These are phyloP conservation scores for Hiodon alosoides DNA, from an alignment of 2,113 vertebrate genomes.

Conservation along the genomic window DNA sequence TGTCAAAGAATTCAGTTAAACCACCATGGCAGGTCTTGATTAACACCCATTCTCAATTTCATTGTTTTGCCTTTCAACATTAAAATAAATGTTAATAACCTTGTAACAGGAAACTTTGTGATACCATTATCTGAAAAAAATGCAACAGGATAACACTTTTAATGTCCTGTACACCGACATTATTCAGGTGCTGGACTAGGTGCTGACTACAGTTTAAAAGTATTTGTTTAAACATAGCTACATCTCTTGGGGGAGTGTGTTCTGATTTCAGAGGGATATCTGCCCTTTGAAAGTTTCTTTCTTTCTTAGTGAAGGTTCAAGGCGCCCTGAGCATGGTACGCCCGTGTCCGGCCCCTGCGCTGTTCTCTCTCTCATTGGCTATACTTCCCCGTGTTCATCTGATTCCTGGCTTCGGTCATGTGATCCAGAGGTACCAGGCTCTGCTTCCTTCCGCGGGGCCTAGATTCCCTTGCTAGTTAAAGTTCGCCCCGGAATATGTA, in stretches of 20 bases:
- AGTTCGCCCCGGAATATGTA: slow-evolving; percentile 87
- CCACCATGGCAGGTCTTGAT: too few species aligned
- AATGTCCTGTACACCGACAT: too few species aligned
- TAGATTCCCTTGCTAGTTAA: slow-evolving; percentile 69
- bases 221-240: neutral
- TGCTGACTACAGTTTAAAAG: slow-evolving; percentile 17
- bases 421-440: slow-evolving; percentile 48
- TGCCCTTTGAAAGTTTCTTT: neutral
- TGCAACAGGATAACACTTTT: too few species aligned
- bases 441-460: slow-evolving; percentile 43
- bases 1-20: too few species aligned
- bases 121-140: too few species aligned
- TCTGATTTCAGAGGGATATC: neutral
- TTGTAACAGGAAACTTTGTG: too few species aligned
- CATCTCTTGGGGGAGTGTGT: neutral
- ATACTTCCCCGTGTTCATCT: slow-evolving; percentile 18
- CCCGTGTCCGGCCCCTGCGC: too few species aligned
- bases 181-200: neutral
- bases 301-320: slow-evolving; percentile 18
- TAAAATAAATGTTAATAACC: too few species aligned
- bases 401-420: slow-evolving; percentile 45
- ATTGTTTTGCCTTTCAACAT: too few species aligned
- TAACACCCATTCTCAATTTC: too few species aligned
- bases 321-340: neutral
- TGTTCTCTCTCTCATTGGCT: too few species aligned